Conservation (phyloP, 2,797 vertebrate species). For the Ceyx erithaca region DNA sequence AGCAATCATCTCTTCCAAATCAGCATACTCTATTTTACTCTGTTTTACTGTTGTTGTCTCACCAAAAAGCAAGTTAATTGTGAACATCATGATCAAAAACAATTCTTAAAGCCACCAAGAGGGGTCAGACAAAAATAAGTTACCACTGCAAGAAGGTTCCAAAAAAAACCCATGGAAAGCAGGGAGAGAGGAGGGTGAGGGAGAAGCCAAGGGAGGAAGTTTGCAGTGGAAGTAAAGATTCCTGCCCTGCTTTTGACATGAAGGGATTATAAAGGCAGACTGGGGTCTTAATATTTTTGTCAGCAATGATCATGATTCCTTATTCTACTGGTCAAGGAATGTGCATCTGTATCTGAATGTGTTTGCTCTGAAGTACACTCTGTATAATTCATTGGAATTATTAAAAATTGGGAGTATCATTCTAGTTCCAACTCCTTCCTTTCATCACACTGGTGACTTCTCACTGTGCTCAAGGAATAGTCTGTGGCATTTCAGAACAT, state of each 20-base stretch:
- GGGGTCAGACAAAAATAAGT: conserved; percentile 41
- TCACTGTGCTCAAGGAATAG: neutral
- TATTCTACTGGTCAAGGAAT: neutral
- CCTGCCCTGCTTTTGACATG: neutral
- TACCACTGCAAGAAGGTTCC: neutral
- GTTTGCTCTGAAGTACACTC: neutral
- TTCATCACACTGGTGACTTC: neutral
- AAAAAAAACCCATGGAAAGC: neutral
- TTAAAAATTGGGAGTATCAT: neutral
- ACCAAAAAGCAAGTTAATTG: neutral
- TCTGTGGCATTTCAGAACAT: neutral
- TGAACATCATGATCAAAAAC: neutral
- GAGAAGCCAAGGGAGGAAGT: neutral
- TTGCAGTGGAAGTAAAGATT: neutral
- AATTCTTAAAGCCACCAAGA: conserved; percentile 21
- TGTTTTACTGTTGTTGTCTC: neutral
- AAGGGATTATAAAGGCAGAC: neutral
- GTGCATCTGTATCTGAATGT: neutral
- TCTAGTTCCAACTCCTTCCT: neutral
- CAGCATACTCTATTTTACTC: neutral
- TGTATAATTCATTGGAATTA: neutral
- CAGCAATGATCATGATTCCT: neutral
- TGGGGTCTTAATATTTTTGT: neutral
- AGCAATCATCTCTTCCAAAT: neutral
- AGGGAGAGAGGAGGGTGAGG: neutral